Evolutionary conservation across 2,797 vertebrate species (phyloP), one percentile per base, ranked within the genome.

Genomic region (Hemibagrus guttatus): DNA sequence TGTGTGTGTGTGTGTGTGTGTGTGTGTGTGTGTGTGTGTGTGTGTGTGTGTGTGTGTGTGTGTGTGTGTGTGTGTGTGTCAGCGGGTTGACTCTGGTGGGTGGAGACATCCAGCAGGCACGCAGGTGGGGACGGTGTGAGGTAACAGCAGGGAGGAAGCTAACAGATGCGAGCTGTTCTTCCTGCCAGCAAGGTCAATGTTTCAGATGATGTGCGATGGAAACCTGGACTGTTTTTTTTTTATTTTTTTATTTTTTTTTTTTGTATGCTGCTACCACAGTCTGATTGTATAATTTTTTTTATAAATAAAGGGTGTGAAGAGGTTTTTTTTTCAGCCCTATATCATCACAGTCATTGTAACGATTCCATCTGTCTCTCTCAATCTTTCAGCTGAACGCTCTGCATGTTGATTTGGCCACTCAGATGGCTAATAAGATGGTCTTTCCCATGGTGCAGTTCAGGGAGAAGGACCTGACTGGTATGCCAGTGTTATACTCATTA

Each of bases 381-480:
- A 42, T 92, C 49, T 92, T 95, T 88, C 94, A 99, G 98, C 96
- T 99, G 88, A 99, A 99, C 90, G 90, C 95, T 86, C 96, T 99
- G 85, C 98, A 99, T 90, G 95, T 96, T 19, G 97, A 97, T 89
- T 93, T 99, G 86, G 97, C 98, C 87, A 97, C 96, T 87, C 97
- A 98, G 93, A 95, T 99, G 92, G 98, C 98, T 8, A 97, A 99
- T 93, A 96, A 95, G 84, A 98, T 99, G 98, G 95, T 99, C 87
- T 97, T 97, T 89, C 98, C 98, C 76, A 95, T 99, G 91, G 97
- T 99, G 92, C 98, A 98, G 23, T 99, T 99, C 93, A 93, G 98
- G 91, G 98, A 99, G 93, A 99, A 98, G 90, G 98, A 99, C 92
- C 97, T 99, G 90, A 99, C 98, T 94, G 98, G 98, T 99, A 96